Conservation (phyloP, 2,797 vertebrate species). For the Tangara arthus region DNA sequence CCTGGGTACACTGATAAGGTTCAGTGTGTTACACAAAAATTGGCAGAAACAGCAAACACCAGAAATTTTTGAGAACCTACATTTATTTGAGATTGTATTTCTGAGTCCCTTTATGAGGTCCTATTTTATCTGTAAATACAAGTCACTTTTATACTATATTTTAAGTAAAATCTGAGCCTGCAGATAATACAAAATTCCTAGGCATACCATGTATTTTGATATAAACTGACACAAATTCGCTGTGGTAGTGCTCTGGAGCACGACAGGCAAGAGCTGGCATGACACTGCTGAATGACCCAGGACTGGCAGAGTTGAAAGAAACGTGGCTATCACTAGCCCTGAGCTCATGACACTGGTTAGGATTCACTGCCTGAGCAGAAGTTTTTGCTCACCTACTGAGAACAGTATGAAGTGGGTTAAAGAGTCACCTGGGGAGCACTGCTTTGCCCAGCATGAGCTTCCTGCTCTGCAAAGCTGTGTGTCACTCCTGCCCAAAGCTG, state of each 20-base stretch:
- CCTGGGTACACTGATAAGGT: not conserved
- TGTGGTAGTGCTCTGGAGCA: not conserved
- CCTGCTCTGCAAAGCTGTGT: not conserved
- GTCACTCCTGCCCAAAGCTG: not conserved
- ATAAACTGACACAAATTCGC: not conserved
- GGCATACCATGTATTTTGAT: not conserved
- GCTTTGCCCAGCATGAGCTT: not conserved
- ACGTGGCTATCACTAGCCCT: not conserved
- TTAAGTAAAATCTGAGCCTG: not conserved
- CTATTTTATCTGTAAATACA: not conserved
- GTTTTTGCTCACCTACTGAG: not conserved
- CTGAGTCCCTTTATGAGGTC: not conserved
- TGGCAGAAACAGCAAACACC: not conserved
- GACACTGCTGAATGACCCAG: not conserved
- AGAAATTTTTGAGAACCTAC: not conserved
- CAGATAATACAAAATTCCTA: not conserved
- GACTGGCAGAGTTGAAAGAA: not conserved
- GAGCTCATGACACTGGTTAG: not conserved
- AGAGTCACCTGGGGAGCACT: not conserved
- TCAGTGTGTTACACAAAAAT: not conserved
- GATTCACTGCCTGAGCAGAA: not conserved
- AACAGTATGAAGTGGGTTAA: accelerated
- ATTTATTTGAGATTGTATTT: not conserved
- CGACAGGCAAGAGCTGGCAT: accelerated
- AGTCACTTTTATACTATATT: not conserved